Conservation (phyloP, 2,113 vertebrate genomes). For the Saccopteryx bilineata region DNA sequence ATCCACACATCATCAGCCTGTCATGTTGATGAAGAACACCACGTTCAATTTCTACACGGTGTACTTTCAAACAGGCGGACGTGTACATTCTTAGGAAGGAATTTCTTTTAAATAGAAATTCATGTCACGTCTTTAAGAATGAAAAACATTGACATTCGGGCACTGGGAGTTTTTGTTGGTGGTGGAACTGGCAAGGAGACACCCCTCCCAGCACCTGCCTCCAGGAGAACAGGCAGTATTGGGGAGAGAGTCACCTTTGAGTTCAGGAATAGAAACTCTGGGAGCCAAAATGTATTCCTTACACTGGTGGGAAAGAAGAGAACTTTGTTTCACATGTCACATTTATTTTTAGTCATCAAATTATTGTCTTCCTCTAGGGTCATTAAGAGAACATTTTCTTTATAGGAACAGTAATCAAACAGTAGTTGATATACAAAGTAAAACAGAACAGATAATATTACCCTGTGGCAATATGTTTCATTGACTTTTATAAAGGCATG, state of each 20-base stretch:
- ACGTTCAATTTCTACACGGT: background rate
- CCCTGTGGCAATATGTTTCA: background rate
- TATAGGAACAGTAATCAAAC: background rate
- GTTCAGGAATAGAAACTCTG: background rate
- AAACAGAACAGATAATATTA: conserved; percentile 36
- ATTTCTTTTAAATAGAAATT: conserved; percentile 33
- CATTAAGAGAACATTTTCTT: conserved; percentile 41
- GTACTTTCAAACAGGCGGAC: background rate
- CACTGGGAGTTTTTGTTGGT: conserved; percentile 39
- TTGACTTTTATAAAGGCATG: background rate
- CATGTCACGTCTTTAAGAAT: conserved; percentile 13
- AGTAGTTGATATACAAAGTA: background rate
- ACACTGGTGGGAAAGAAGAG: background rate
- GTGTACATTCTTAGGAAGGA: conserved; percentile 33
- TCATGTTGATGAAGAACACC: background rate
- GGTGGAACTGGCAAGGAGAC: background rate
- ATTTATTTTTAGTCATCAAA: conserved; percentile 51
- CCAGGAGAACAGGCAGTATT: background rate
- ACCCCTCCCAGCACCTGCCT: background rate
- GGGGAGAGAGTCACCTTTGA: background rate
- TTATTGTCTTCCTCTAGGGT: conserved; percentile 29
- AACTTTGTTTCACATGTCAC: conserved; percentile 22
- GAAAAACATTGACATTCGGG: background rate
- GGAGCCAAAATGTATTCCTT: background rate
- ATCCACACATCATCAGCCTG: background rate